A percentile compares a stretch with the other conserved stretches of the same genome.
phyloP scores from a whole-genome alignment of 2,797 vertebrate species.

The Syngnathus rostellatus region DNA sequence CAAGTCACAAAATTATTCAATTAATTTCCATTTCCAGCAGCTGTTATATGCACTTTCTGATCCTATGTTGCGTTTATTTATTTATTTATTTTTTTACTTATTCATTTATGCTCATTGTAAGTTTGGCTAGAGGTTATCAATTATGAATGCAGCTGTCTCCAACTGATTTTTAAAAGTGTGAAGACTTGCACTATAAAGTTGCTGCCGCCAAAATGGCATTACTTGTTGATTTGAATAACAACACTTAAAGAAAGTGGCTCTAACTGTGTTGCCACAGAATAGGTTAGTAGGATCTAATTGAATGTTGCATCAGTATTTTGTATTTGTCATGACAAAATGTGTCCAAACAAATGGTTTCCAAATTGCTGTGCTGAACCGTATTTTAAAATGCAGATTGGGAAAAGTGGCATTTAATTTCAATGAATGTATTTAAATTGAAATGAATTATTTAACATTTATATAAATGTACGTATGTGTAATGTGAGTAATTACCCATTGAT shows the following conservation, averaged over 20 bases:
- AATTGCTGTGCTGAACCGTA: not conserved
- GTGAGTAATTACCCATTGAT: slow-evolving; percentile 1
- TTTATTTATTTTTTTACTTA: not conserved
- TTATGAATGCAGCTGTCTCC: not conserved
- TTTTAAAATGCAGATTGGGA: not conserved
- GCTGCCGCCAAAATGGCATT: not conserved
- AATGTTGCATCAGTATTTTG: not conserved
- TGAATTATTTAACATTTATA: not conserved
- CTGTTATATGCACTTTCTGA: not conserved
- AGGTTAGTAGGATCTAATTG: not conserved
- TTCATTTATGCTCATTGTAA: not conserved
- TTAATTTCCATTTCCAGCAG: not conserved
- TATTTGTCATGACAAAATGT: not conserved
- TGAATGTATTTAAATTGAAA: slow-evolving; percentile 2
- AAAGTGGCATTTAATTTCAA: not conserved
- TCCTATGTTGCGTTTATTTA: not conserved
- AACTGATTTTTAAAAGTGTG: not conserved
- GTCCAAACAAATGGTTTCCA: not conserved
- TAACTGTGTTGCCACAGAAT: not conserved
- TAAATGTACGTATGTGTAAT: slow-evolving; percentile 1
- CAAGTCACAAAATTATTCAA: not conserved
- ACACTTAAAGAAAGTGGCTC: not conserved
- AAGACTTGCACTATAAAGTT: not conserved
- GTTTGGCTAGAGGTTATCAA: not conserved
- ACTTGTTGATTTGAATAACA: not conserved